A percentile compares a stretch with the other conserved stretches of the same genome.
These are phyloP conservation scores for Excalfactoria chinensis DNA, from an alignment of 2,113 vertebrate genomes.

Conservation along the genomic window DNA sequence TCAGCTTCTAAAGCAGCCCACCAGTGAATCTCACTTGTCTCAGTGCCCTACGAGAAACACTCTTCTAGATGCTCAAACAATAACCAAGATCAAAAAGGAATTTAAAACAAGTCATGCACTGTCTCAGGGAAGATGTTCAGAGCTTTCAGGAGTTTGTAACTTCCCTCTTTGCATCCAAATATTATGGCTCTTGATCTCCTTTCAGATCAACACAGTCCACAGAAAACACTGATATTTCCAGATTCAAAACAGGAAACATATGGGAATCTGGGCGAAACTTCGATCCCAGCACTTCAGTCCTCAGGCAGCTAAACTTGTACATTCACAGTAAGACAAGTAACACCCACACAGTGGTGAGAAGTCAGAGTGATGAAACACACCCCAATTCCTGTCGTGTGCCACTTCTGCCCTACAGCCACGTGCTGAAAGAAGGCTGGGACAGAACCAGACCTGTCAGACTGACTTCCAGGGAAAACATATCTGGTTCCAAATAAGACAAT, in stretches of 20 bases:
- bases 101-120: not conserved
- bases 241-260: not conserved
- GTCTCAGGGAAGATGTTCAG: not conserved
- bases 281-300: not conserved
- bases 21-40: not conserved
- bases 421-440: no score
- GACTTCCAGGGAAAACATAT: not conserved
- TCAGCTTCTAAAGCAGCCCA: not conserved
- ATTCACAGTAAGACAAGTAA: not conserved
- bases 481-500: not conserved
- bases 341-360: not conserved
- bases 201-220: not conserved
- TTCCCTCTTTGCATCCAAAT: not conserved
- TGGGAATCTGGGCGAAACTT: no score
- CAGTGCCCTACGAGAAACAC: not conserved
- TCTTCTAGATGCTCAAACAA: not conserved
- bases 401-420: not conserved
- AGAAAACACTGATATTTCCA: not conserved
- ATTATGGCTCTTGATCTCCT: not conserved
- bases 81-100: not conserved
- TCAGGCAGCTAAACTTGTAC: not conserved
- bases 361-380: not conserved
- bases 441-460: not conserved
- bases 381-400: fast-evolving
- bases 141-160: not conserved